Evolutionary conservation across 2,113 vertebrate genomes (phyloP).

Genomic region (Gymnocephalus cernua): DNA sequence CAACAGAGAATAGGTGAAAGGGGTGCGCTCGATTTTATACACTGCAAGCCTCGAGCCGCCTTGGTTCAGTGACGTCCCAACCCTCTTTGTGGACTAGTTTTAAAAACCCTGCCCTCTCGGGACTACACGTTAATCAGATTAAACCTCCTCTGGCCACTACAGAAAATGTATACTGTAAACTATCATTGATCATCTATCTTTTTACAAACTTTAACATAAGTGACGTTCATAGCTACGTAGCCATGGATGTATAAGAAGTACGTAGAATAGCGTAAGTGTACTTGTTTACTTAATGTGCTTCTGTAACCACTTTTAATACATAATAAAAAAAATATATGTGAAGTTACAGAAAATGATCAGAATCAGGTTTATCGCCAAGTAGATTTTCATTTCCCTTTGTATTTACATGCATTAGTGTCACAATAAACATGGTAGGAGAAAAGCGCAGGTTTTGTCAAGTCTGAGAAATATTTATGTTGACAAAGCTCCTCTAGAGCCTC

Average conservation of each 20-base stretch:
- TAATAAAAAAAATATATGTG: too few relatives aligned
- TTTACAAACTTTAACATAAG: too few relatives aligned
- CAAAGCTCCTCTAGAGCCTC: background rate
- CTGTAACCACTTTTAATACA: too few relatives aligned
- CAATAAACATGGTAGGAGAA: background rate
- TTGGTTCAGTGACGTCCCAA: rapidly evolving
- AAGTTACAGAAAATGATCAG: too few relatives aligned
- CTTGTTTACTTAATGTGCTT: too few relatives aligned
- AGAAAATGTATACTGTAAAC: background rate
- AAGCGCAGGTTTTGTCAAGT: too few relatives aligned
- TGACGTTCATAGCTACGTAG: too few relatives aligned
- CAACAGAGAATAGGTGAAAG: background rate
- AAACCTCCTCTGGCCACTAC: background rate
- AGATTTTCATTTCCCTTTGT: background rate
- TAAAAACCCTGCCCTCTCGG: slow-evolving; percentile 7
- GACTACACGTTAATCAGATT: rapidly evolving
- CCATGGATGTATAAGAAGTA: too few relatives aligned
- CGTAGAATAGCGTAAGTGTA: too few relatives aligned
- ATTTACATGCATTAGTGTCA: background rate
- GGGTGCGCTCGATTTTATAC: background rate
- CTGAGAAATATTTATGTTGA: too few relatives aligned
- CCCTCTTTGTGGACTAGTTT: rapidly evolving
- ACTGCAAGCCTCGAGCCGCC: rapidly evolving
- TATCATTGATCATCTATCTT: background rate
- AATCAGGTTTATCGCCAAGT: background rate